These are phyloP conservation scores for Drosophila austrosaltans DNA, from an alignment of 2,888 invertebrate species.

Conservation along the genomic window DNA sequence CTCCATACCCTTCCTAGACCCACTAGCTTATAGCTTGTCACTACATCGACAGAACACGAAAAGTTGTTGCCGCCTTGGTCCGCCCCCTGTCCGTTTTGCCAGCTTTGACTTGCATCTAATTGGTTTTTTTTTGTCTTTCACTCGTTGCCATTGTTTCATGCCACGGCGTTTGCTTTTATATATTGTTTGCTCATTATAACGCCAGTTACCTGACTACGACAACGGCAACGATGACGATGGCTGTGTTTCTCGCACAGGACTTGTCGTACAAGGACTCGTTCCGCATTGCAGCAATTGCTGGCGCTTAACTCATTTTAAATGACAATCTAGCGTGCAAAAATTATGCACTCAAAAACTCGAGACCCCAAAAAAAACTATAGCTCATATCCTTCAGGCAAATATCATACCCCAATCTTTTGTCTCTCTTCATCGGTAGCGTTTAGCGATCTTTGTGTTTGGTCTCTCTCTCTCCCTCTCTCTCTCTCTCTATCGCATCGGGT, in stretches of 20 bases:
- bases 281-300: slow-evolving; percentile 69
- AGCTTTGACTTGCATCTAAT: slow-evolving; percentile 60
- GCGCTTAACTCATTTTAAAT: slow-evolving; percentile 81
- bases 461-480: slow-evolving; percentile 16
- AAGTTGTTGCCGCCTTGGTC: slow-evolving; percentile 40
- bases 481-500: slow-evolving; percentile 14
- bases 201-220: slow-evolving; percentile 64
- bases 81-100: slow-evolving; percentile 25
- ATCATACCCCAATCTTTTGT: not conserved
- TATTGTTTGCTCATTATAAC: slow-evolving; percentile 73
- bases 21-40: slow-evolving; percentile 54
- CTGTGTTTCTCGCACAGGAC: slow-evolving; percentile 9
- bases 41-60: slow-evolving; percentile 71
- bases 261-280: slow-evolving; percentile 39
- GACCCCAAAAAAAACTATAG: not conserved
- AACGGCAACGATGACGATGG: not conserved
- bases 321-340: slow-evolving; percentile 81
- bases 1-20: not conserved
- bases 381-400: not conserved
- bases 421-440: not conserved
- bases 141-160: slow-evolving; percentile 69
- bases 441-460: not conserved
- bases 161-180: slow-evolving; percentile 71
- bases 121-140: slow-evolving; percentile 53
- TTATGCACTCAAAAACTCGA: slow-evolving; percentile 53